phyloP scores from a whole-genome alignment of 1,140 invertebrate genomes.

The Cotesia chilonis region DNA sequence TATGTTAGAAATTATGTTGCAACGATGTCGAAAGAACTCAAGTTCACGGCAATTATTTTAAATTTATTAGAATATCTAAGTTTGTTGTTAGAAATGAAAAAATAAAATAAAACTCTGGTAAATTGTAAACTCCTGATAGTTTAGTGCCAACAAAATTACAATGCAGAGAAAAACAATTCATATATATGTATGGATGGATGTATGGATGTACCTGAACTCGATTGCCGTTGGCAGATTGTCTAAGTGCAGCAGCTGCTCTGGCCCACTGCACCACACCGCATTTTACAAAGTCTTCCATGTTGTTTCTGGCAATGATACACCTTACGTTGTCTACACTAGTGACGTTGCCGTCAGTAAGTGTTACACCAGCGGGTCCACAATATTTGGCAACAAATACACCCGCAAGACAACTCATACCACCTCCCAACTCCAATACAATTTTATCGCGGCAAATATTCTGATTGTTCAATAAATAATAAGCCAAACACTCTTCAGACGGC shows the following conservation, averaged over 20 bases:
- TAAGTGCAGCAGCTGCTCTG: constrained; percentile 52
- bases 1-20: too few species aligned
- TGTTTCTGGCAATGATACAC: constrained; percentile 72
- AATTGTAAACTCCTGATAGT: not conserved
- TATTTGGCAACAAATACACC: constrained; percentile 80
- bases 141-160: not conserved
- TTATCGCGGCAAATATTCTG: constrained; percentile 72
- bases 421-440: constrained; percentile 80
- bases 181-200: not conserved
- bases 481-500: constrained; percentile 87
- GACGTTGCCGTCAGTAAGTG: constrained; percentile 82
- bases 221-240: constrained; percentile 48
- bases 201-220: constrained; percentile 52
- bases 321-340: constrained; percentile 79
- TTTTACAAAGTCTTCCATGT: constrained; percentile 62
- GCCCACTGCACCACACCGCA: constrained; percentile 65
- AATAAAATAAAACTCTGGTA: not conserved
- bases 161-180: not conserved
- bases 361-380: constrained; percentile 68
- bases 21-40: too few species aligned
- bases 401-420: constrained; percentile 86
- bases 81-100: too few species aligned
- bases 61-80: not conserved
- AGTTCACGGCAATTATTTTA: not conserved
- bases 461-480: constrained; percentile 78